These are phyloP conservation scores for Bimastos eiseni DNA, from an alignment of 2,888 invertebrate genomes.

Conservation along the genomic window DNA sequence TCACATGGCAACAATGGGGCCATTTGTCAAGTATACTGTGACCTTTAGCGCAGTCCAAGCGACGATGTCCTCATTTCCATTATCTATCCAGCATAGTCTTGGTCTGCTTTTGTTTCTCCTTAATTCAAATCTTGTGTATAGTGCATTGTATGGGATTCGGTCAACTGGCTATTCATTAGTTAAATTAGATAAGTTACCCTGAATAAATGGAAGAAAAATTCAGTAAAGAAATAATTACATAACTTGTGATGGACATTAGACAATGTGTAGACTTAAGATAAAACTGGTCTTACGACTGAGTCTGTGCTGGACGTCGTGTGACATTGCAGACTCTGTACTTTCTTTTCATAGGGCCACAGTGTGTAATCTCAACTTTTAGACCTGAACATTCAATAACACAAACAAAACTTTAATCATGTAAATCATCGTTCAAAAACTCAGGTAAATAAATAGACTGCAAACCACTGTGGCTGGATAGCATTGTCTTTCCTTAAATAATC, in stretches of 20 bases:
- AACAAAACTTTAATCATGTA: not conserved
- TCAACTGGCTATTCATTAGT: no score
- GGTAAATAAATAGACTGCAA: not conserved
- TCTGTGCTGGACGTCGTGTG: slow-evolving; percentile 95
- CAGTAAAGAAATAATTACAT: not conserved
- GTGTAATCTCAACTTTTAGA: slow-evolving; percentile 98
- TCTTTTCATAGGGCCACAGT: slow-evolving; percentile 97
- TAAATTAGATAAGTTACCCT: no score
- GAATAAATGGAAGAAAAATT: slow-evolving; percentile 58
- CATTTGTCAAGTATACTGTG: no score
- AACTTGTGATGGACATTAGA: not conserved
- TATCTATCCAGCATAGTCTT: no score
- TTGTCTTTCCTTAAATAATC: not conserved
- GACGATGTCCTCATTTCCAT: no score
- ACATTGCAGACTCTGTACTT: slow-evolving; percentile 99
- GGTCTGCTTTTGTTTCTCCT: no score
- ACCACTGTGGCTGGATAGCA: not conserved
- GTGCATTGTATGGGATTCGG: no score
- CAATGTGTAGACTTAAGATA: not conserved
- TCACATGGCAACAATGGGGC: no score
- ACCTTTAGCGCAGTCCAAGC: no score
- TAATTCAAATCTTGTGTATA: no score
- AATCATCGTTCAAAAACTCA: not conserved
- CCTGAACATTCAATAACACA: slow-evolving; percentile 66
- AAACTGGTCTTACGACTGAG: slow-evolving; percentile 83